phyloP scores from a whole-genome alignment of 1,140 invertebrate species.

The Lanistes nyassanus region DNA sequence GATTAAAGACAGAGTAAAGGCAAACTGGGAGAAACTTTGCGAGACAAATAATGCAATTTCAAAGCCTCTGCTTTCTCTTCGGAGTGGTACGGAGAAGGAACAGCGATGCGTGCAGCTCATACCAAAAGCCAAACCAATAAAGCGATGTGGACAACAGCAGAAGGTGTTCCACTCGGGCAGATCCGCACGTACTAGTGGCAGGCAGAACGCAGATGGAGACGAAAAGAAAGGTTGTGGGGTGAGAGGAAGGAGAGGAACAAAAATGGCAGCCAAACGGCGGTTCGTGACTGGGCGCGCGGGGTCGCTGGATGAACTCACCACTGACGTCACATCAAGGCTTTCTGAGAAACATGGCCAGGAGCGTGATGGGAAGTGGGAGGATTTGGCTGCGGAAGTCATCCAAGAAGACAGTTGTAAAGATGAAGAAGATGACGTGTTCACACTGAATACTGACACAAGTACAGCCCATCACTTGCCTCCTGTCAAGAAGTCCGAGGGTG shows the following conservation, averaged over 20 bases:
- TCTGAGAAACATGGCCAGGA: too few species aligned
- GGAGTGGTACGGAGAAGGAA: not conserved
- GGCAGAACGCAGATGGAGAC: not conserved
- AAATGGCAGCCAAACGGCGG: conserved; percentile 5
- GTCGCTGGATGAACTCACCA: not conserved
- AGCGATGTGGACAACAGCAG: not conserved
- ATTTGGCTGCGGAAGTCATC: too few species aligned
- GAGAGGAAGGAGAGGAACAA: conserved; percentile 8
- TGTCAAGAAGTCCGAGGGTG: not conserved
- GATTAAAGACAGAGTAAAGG: not conserved
- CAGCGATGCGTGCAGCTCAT: not conserved
- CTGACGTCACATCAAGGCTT: too few species aligned
- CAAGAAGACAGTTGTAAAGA: too few species aligned
- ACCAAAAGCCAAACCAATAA: not conserved
- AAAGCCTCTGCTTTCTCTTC: not conserved
- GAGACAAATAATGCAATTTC: not conserved
- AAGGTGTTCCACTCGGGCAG: too few species aligned
- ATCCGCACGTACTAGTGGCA: too few species aligned
- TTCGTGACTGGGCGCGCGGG: not conserved
- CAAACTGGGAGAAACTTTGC: conserved; percentile 18
- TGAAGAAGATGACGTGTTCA: too few species aligned
- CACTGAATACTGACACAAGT: too few species aligned
- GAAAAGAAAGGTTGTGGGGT: conserved; percentile 20
- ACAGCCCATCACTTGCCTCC: too few species aligned
- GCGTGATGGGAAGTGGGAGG: too few species aligned